Conservation (phyloP, 2,888 invertebrate genomes). For the Drosophila falleni region DNA sequence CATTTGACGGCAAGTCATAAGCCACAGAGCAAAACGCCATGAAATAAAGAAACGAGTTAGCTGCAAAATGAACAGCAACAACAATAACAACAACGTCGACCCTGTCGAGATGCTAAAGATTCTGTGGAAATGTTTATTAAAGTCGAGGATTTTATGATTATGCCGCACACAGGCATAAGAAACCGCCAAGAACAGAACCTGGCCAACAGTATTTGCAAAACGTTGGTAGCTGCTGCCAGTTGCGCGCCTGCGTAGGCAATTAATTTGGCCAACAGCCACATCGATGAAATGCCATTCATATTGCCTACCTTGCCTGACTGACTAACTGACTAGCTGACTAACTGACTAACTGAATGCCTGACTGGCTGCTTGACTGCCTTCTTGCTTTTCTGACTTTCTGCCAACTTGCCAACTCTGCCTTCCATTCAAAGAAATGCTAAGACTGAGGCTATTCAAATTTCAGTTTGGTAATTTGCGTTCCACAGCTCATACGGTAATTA, state of each 20-base stretch:
- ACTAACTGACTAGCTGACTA: constrained; percentile 15
- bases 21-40: constrained; percentile 69
- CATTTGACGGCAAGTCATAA: constrained; percentile 60
- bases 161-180: constrained; percentile 67
- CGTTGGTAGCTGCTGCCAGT: constrained; percentile 32
- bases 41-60: constrained; percentile 76
- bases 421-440: constrained; percentile 46
- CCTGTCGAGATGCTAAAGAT: constrained; percentile 76
- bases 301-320: constrained; percentile 40
- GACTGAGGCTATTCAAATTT: constrained; percentile 70
- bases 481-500: constrained; percentile 77
- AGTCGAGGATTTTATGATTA: constrained; percentile 80
- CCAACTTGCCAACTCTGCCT: neutral
- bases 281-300: constrained; percentile 83
- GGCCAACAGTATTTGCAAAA: constrained; percentile 15
- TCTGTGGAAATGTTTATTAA: constrained; percentile 82
- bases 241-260: constrained; percentile 75
- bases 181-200: constrained; percentile 15
- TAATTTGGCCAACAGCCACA: constrained; percentile 72
- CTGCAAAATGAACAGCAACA: constrained; percentile 9
- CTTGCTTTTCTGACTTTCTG: neutral
- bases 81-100: constrained; percentile 39
- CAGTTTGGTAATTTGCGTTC: constrained; percentile 70
- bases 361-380: neutral
- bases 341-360: neutral